These are phyloP conservation scores for Pampus argenteus DNA, from an alignment of 2,797 vertebrate species.

Conservation along the genomic window DNA sequence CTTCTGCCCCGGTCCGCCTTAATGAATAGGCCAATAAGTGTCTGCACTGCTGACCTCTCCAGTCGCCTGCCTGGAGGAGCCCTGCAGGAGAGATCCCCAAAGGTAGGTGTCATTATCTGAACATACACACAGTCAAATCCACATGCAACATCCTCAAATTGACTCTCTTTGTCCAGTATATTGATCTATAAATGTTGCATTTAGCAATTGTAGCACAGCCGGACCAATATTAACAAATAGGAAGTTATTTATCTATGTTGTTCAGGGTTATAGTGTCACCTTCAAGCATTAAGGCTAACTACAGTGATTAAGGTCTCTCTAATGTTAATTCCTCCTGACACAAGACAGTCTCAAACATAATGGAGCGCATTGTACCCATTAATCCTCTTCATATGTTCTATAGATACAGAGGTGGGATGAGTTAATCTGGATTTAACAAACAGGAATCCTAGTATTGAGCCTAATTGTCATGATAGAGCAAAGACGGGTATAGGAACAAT, in stretches of 20 bases:
- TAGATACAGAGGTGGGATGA: conserved; percentile 68
- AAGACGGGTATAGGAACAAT: conserved; percentile 64
- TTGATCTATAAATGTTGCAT: not conserved
- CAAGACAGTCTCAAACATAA: conserved; percentile 62
- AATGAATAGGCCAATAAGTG: conserved; percentile 75
- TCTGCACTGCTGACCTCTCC: conserved; percentile 54
- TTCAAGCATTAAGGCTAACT: conserved; percentile 33
- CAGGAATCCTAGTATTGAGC: conserved; percentile 66
- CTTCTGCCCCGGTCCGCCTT: conserved; percentile 64
- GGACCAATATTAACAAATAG: not conserved
- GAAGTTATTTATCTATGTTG: conserved; percentile 24
- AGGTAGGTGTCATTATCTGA: conserved; percentile 38
- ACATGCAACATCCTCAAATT: conserved; percentile 13
- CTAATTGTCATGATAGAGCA: conserved; percentile 71
- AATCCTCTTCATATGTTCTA: conserved; percentile 71
- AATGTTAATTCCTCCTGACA: conserved; percentile 63
- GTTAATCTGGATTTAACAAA: conserved; percentile 81
- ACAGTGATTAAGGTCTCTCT: conserved; percentile 49
- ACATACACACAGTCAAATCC: conserved; percentile 22
- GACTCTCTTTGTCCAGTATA: not conserved
- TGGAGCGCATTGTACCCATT: conserved; percentile 65
- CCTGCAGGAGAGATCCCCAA: conserved; percentile 20
- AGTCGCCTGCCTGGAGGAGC: conserved; percentile 17
- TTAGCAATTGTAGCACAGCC: not conserved
- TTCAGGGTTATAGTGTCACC: conserved; percentile 31